phyloP scores from a whole-genome alignment of 2,888 invertebrate species.

The Lithophane semibrunnea region DNA sequence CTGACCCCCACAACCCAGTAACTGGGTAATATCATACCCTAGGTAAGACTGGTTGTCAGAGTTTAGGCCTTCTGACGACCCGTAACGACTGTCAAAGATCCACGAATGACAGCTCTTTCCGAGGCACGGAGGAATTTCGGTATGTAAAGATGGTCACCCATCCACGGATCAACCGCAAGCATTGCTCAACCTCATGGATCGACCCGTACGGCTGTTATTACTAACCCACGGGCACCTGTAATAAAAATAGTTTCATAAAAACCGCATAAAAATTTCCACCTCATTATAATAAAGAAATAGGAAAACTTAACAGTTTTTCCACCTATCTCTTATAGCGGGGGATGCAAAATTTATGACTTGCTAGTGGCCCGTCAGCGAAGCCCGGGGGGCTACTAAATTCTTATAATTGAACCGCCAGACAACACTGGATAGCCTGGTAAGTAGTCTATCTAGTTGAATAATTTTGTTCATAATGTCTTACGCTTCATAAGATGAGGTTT shows the following conservation, averaged over 20 bases:
- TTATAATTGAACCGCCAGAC: conserved; percentile 78
- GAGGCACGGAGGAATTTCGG: no score
- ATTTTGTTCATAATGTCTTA: not conserved
- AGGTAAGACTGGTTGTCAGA: no score
- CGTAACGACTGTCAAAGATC: no score
- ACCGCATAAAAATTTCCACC: conserved; percentile 25
- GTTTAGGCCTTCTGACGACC: no score
- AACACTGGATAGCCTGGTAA: conserved; percentile 5
- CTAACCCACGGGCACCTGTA: no score
- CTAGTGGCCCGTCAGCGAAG: conserved; percentile 66
- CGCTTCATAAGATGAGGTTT: not conserved
- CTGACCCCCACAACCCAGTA: no score
- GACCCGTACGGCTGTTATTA: no score
- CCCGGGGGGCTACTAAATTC: conserved; percentile 79
- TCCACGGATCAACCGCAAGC: no score
- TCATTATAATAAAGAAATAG: conserved; percentile 49
- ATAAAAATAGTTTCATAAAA: conserved; percentile 4
- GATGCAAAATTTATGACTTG: conserved; percentile 75
- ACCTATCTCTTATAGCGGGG: conserved; percentile 51
- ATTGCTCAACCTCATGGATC: no score
- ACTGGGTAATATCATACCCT: no score
- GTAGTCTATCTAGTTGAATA: conserved; percentile 15
- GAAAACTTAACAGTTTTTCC: conserved; percentile 57
- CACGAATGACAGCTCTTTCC: no score
- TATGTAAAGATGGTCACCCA: no score